phyloP scores from a whole-genome alignment of 1,140 invertebrate genomes.

The Archivesica marissinica region DNA sequence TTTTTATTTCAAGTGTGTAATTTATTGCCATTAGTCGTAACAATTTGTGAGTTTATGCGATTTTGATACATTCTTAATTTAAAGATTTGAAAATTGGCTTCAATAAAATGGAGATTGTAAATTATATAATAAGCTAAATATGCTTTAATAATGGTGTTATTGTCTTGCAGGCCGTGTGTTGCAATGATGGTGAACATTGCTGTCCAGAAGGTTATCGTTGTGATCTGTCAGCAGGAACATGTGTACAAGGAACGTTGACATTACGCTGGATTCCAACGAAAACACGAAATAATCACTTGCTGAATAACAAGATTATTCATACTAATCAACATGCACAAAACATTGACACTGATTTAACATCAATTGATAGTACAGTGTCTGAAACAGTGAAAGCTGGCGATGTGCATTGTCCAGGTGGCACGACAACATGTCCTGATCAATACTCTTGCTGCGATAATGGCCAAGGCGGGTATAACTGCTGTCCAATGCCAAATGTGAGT shows the following conservation, averaged over 20 bases:
- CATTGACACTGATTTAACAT: not conserved
- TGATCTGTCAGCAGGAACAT: conserved; percentile 36
- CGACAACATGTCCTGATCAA: conserved; percentile 21
- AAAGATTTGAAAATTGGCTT: too few relatives aligned
- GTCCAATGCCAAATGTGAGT: conserved; percentile 61
- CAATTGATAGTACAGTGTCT: not conserved
- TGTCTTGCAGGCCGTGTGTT: conserved; percentile 67
- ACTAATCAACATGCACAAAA: not conserved
- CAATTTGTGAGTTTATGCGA: too few relatives aligned
- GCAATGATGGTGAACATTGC: conserved; percentile 68
- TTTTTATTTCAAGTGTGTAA: too few relatives aligned
- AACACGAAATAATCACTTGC: not conserved
- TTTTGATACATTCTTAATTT: too few relatives aligned
- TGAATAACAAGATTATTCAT: not conserved
- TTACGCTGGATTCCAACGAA: conserved; percentile 1
- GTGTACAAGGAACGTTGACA: not conserved
- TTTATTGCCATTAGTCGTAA: too few relatives aligned
- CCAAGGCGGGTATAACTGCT: conserved; percentile 52
- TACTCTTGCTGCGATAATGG: conserved; percentile 52
- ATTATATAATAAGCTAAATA: too few relatives aligned
- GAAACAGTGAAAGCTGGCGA: not conserved
- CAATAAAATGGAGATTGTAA: too few relatives aligned
- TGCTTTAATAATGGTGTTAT: too few relatives aligned
- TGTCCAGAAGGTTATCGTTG: conserved; percentile 70
- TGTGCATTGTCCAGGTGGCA: conserved; percentile 51